These are phyloP conservation scores for Oncorhynchus tshawytscha DNA, from an alignment of 2,113 vertebrate genomes.

Conservation along the genomic window DNA sequence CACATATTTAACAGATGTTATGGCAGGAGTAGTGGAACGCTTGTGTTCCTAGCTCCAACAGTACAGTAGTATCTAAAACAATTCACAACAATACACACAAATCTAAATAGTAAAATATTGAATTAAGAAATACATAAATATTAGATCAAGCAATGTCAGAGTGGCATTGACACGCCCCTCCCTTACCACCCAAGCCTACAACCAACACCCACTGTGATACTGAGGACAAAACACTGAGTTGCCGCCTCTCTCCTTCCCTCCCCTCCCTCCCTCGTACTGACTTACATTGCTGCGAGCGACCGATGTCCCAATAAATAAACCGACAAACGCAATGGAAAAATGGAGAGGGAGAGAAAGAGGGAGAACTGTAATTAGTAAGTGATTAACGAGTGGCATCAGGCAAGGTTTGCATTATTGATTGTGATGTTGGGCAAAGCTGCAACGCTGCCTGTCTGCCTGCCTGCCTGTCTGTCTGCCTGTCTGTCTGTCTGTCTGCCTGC, in stretches of 20 bases:
- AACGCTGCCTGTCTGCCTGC: neutral
- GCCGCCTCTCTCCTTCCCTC: constrained; percentile 39
- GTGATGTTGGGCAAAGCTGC: constrained; percentile 59
- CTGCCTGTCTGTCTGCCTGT: neutral
- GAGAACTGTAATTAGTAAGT: constrained; percentile 70
- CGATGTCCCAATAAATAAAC: constrained; percentile 64
- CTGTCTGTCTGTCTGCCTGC: constrained; percentile 4
- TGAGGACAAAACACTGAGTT: constrained; percentile 50
- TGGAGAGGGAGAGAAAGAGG: constrained; percentile 15
- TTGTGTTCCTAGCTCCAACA: no score
- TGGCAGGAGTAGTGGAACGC: no score
- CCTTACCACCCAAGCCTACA: constrained; percentile 12
- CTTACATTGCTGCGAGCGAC: constrained; percentile 36
- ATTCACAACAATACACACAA: no score
- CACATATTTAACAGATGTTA: no score
- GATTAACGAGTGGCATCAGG: constrained; percentile 72
- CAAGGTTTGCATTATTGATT: constrained; percentile 67
- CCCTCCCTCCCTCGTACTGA: neutral
- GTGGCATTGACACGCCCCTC: constrained; percentile 1
- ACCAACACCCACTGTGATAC: constrained; percentile 32
- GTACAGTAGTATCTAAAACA: no score
- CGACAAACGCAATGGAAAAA: constrained; percentile 50
- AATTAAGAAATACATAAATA: no score
- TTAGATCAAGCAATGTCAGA: no score
- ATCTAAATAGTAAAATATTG: no score